Evolutionary conservation across 2,113 vertebrate genomes (phyloP), one percentile per base, ranked within the genome.

Genomic region (Engystomops pustulosus): DNA sequence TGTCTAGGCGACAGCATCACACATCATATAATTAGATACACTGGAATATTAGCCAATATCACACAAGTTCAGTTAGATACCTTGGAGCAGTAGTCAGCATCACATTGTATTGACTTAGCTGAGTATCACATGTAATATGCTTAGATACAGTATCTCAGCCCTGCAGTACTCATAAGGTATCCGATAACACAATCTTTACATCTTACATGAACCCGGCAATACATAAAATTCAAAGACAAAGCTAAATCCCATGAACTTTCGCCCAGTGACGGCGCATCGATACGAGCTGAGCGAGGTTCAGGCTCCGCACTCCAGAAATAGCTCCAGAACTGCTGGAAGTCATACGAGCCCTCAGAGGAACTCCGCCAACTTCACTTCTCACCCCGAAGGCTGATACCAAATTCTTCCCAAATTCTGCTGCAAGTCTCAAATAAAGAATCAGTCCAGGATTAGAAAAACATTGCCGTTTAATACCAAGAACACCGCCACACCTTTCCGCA

Each of bases 241-340:
- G 60, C 32, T 12, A 7, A 23, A 10, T 34, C 47, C 34, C n/a
- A 38, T 81, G 79, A 81, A 81, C 79, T 70, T 71, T 55, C 18
- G 47, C 30, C 65, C 30, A 27, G 14, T 6, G 18, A 45, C 18
- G 23, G 20, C 47, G 30, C 30, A 81, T 70, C 65, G 67, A 36
- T 68, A 17, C 30, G 27, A 25, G 9, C 15, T 3, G 60, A 80
- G 17, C 9, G 20, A 14, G 65, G 36, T 60, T 38, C 30, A 23
- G 32, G 32, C 74, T 8, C 32, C 12, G 1, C 1, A 2, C 34
- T 51, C 79, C 65, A 71, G 27, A 81, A 81, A 81, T 81, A 81
- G 47, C 67, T n/a, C 6, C 10, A 3, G 45, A 5, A 68, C 32
- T 32, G 41, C 60, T 67, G 77, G 41, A 80, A 80, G 65, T 23